phyloP scores from a whole-genome alignment of 2,113 vertebrate genomes.

The Papio anubis region DNA sequence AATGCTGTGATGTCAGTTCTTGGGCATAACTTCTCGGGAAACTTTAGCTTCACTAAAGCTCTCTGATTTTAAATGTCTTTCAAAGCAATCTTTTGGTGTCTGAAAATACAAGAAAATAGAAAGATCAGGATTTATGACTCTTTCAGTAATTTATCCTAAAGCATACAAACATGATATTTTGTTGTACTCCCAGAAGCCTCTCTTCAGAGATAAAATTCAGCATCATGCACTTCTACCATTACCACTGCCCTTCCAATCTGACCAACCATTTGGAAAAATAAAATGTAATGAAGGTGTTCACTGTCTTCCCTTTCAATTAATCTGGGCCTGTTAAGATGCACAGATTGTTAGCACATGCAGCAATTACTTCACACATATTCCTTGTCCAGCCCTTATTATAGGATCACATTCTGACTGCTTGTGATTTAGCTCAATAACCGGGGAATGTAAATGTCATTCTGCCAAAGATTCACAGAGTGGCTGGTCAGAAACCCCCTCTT shows the following conservation, averaged over 20 bases:
- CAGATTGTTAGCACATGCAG: neutral
- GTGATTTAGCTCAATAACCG: neutral
- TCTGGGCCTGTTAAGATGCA: neutral
- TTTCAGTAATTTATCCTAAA: conserved; percentile 57
- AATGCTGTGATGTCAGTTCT: conserved; percentile 62
- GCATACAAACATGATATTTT: conserved; percentile 33
- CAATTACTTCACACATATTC: neutral
- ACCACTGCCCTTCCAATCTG: neutral
- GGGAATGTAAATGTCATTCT: neutral
- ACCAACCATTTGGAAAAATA: neutral
- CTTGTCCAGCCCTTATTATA: neutral
- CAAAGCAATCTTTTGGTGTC: conserved; percentile 55
- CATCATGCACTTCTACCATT: neutral
- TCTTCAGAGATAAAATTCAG: conserved; percentile 43
- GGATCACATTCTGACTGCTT: neutral
- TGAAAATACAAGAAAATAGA: conserved; percentile 60
- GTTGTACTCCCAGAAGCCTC: neutral
- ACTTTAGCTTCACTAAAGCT: conserved; percentile 50
- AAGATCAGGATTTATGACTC: conserved; percentile 45
- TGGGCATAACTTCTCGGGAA: conserved; percentile 56
- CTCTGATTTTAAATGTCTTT: conserved; percentile 66
- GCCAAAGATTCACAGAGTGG: neutral
- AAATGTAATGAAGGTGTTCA: neutral
- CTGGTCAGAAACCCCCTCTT: neutral
- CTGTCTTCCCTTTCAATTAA: neutral